Conservation (phyloP, 2,888 invertebrate species). For the Ophion slaviceki region DNA sequence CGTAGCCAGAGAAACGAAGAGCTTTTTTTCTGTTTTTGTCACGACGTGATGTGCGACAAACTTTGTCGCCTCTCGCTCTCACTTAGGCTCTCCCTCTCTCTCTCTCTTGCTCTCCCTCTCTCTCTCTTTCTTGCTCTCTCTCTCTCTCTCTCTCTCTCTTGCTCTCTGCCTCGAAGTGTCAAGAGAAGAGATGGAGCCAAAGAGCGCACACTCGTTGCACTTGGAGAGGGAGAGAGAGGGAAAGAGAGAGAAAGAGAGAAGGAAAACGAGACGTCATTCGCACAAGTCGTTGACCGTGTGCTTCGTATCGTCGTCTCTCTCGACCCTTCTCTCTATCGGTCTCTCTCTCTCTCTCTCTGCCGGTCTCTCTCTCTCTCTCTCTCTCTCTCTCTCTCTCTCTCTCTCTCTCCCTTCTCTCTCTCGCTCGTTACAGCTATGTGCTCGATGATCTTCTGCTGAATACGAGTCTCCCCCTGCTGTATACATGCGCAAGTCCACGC, state of each 20-base stretch:
- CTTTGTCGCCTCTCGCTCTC: background rate
- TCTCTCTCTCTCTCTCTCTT: conserved; percentile 9
- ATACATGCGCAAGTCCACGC: conserved; percentile 26
- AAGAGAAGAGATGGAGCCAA: conserved; percentile 38
- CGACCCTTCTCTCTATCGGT: conserved; percentile 38
- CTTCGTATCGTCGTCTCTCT: conserved; percentile 53
- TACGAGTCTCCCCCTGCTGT: conserved; percentile 17
- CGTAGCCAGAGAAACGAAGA: conserved; percentile 14
- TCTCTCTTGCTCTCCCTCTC: background rate
- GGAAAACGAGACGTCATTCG: conserved; percentile 56
- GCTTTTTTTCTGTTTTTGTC: conserved; percentile 36
- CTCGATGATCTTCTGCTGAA: conserved; percentile 10
- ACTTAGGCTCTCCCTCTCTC: conserved; percentile 2
- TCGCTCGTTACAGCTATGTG: conserved; percentile 48
- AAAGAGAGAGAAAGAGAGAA: conserved; percentile 31
- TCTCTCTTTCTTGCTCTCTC: background rate
- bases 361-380: conserved; percentile 30
- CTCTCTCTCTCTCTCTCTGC: conserved; percentile 22
- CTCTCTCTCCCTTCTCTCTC: conserved; percentile 24
- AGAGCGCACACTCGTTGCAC: conserved; percentile 54
- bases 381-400: conserved; percentile 36
- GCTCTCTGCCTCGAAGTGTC: conserved; percentile 26
- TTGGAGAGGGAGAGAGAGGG: conserved; percentile 21
- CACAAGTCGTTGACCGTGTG: conserved; percentile 61
- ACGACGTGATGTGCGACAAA: conserved; percentile 44